Base-by-base conservation (phyloP, 2,797 vertebrate genomes). In the Sardinella longiceps region DNA sequence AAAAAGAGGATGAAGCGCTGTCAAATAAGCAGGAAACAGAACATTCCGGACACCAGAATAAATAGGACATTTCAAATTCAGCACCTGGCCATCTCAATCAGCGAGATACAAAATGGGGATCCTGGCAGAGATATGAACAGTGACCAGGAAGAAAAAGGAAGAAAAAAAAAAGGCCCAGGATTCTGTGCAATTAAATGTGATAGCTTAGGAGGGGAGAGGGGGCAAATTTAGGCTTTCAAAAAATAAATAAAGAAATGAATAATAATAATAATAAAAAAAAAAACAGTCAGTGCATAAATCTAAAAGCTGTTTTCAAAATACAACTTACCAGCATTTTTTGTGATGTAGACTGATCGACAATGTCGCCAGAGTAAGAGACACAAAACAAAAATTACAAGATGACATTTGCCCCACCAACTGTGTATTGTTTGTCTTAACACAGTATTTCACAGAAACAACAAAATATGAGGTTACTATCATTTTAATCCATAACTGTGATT, bases 261-360 rank as follows among this genome's bases (percentile, higher is more conserved):
- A 85, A 82, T 77, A 80, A 58, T 60, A 20, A 46, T 56, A 80
- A 81, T 85, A 86, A 74, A 18, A 20, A 84, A 92, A 87, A 93
- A 93, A 90, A 94, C 92, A 94, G 92, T 77, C 90, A 95, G 92
- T 95, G 93, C 94, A 95, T 94, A 91, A 95, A 95, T 94, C 92
- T 94, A 92, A 91, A 93, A 93, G 92, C 94, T 91, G 92, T 94
- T 85, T 93, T 94, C 92, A 94, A 94, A 90, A 91, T 93, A 89
- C 33, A 90, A 96, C 95, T 96, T 96, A 96, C 95, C 95, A 96
- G 95, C 95, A 96, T 96, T 95, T 96, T 96, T 94, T 96, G 95
- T 90, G 95, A 96, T 92, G 95, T 96, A 92, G 95, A 96, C 95
- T 96, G 95, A 96, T 77, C 70, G 37, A 77, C 70, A 77, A 95